A percentile compares a stretch with the other conserved stretches of the same genome.
Evolutionary conservation across 2,797 vertebrate genomes (phyloP).

Genomic region (Atherinosoma microstoma): DNA sequence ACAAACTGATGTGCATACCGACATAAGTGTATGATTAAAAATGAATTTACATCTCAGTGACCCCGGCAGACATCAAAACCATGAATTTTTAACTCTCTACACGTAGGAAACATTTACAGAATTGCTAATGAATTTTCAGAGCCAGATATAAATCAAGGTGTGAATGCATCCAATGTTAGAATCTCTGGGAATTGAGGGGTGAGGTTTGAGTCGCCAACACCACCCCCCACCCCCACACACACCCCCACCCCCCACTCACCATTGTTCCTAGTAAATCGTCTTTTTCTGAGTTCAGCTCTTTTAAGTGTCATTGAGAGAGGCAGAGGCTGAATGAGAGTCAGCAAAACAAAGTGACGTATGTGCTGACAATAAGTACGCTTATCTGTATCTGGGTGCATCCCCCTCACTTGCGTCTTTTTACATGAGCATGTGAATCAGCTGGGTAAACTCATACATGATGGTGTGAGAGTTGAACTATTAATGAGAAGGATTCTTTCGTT

Average conservation of each 20-base stretch:
- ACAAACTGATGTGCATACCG: neutral
- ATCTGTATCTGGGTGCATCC: neutral
- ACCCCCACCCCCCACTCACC: no score
- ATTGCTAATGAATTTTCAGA: neutral
- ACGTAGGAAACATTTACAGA: neutral
- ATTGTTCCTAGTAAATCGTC: neutral
- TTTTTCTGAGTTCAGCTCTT: neutral
- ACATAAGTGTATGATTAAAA: slow-evolving; percentile 3
- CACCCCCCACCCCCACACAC: no score
- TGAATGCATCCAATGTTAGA: neutral
- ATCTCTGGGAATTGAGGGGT: no score
- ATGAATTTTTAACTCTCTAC: neutral
- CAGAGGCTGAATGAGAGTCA: neutral
- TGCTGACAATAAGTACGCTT: neutral
- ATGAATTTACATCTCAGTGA: neutral
- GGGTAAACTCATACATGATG: slow-evolving; percentile 42
- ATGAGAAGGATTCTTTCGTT: slow-evolving; percentile 37
- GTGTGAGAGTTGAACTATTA: slow-evolving; percentile 62
- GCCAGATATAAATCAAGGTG: neutral
- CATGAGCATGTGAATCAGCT: slow-evolving; percentile 43
- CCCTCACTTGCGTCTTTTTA: neutral
- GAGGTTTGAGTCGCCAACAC: no score
- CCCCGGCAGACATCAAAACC: neutral
- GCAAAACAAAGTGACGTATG: slow-evolving; percentile 16
- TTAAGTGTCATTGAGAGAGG: neutral